Evolutionary conservation across 2,797 vertebrate species (phyloP).

Genomic region (Glossophaga mutica): DNA sequence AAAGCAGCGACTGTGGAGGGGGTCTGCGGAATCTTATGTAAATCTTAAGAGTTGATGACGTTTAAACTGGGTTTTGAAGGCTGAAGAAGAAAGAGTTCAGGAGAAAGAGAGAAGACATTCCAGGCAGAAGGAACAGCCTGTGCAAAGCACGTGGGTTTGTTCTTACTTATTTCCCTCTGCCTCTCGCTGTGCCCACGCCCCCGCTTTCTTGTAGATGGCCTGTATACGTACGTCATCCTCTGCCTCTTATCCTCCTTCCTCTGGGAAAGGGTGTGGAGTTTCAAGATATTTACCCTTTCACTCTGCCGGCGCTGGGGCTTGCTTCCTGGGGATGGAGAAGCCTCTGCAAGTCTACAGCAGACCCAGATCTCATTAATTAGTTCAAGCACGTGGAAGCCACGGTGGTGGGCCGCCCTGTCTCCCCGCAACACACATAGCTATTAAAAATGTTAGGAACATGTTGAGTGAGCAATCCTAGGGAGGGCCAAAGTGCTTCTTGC

Average conservation of each 20-base stretch:
- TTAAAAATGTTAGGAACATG: not conserved
- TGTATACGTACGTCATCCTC: not conserved
- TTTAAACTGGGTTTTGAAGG: not conserved
- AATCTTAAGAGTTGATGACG: not conserved
- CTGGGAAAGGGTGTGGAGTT: not conserved
- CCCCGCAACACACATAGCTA: not conserved
- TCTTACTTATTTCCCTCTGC: not conserved
- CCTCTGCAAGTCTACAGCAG: not conserved
- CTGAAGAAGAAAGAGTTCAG: not conserved
- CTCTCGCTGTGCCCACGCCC: not conserved
- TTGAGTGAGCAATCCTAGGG: not conserved
- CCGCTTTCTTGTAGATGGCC: not conserved
- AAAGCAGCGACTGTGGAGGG: not conserved
- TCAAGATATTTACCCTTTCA: not conserved
- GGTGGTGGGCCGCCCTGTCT: not conserved
- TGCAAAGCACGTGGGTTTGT: not conserved
- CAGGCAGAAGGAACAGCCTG: not conserved
- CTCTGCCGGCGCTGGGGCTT: not conserved
- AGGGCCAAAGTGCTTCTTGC: conserved; percentile 25
- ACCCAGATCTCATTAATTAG: not conserved
- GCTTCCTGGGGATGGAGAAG: not conserved
- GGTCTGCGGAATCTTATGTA: not conserved
- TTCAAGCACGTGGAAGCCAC: not conserved
- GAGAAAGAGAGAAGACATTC: not conserved
- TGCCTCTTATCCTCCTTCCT: not conserved